Evolutionary conservation across 2,113 vertebrate genomes (phyloP).

Genomic region (Donacobius atricapilla): DNA sequence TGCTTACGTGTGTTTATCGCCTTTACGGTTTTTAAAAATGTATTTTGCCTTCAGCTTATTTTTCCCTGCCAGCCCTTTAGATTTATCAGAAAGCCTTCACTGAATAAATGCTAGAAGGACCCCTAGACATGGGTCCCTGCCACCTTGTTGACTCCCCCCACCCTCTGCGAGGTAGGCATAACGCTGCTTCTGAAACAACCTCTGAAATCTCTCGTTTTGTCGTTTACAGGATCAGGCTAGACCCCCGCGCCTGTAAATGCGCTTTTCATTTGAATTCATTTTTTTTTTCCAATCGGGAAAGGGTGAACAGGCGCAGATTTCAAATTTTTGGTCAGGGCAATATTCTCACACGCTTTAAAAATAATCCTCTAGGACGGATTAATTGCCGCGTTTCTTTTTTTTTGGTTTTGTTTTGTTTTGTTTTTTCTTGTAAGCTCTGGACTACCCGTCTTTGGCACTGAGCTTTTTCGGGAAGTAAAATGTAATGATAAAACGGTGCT

Average conservation of each 20-base stretch:
- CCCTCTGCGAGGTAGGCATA: background rate
- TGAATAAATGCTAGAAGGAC: background rate
- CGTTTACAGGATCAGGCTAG: background rate
- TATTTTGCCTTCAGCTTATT: background rate
- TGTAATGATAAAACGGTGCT: slow-evolving; percentile 22
- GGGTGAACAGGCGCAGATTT: background rate
- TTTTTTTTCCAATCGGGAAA: background rate
- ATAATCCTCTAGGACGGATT: background rate
- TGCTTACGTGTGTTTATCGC: background rate
- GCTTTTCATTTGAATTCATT: background rate
- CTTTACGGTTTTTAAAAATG: too few relatives aligned
- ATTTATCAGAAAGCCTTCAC: background rate
- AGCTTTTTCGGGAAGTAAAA: slow-evolving; percentile 50
- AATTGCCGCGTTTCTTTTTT: background rate
- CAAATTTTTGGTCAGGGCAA: background rate
- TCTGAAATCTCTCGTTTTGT: background rate
- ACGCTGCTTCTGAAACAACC: background rate
- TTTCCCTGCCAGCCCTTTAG: background rate
- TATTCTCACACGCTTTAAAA: background rate
- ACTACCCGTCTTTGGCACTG: background rate
- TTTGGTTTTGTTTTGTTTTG: background rate
- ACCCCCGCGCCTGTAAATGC: background rate
- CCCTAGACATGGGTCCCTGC: background rate
- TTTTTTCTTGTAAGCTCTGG: background rate
- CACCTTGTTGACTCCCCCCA: background rate